Evolutionary conservation across 2,797 vertebrate species (phyloP).

Genomic region (Peromyscus melanophrys): DNA sequence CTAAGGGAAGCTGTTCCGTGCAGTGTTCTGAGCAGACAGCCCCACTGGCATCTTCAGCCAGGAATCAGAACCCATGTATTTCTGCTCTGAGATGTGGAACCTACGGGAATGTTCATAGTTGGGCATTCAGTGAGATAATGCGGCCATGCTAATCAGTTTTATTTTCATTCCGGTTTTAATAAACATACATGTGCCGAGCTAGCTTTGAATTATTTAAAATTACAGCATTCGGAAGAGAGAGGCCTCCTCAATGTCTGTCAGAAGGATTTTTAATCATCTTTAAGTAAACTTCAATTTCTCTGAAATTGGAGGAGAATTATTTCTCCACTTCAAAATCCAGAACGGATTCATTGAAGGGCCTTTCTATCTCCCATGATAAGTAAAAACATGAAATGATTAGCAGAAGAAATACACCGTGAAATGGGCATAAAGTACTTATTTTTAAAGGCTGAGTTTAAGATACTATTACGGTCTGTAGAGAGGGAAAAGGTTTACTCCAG

Average conservation of each 20-base stretch:
- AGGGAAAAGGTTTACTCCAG: constrained; percentile 5
- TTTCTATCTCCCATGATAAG: neutral
- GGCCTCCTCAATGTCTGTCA: constrained; percentile 61
- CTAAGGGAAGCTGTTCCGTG: rapidly evolving
- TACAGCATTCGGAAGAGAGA: constrained; percentile 46
- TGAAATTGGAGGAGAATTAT: constrained; percentile 78
- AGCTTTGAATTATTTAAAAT: constrained; percentile 70
- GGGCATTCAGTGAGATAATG: neutral
- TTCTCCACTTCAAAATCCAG: constrained; percentile 73
- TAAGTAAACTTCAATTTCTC: constrained; percentile 81
- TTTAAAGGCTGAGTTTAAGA: constrained; percentile 26
- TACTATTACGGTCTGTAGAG: neutral
- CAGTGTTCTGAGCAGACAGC: neutral
- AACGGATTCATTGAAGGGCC: constrained; percentile 42
- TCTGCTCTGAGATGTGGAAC: neutral
- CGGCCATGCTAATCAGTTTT: neutral
- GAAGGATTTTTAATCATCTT: constrained; percentile 81
- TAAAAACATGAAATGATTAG: constrained; percentile 40
- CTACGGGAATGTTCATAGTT: rapidly evolving
- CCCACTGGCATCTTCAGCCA: rapidly evolving
- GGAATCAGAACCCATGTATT: rapidly evolving
- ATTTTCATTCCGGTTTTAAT: constrained; percentile 49
- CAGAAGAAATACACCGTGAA: neutral
- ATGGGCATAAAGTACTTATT: constrained; percentile 24
- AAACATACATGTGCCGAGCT: constrained; percentile 41